A percentile compares a stretch with the other conserved stretches of the same genome.
These are phyloP conservation scores for Nezara viridula DNA, from an alignment of 2,888 invertebrate genomes.

Conservation along the genomic window DNA sequence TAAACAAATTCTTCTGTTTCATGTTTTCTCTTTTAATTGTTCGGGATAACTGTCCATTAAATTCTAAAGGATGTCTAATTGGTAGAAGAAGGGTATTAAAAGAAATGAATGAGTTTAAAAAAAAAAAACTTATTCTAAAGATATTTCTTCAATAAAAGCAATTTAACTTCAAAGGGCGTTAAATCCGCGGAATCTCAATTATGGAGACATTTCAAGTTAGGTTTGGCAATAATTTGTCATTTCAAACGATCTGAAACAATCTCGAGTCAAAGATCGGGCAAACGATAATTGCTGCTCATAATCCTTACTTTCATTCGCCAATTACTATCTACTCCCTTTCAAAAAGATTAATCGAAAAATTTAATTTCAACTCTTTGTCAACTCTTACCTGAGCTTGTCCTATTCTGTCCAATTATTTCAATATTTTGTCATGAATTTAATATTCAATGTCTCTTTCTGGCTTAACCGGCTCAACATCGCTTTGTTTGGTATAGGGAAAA, in stretches of 20 bases:
- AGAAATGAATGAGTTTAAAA: neutral
- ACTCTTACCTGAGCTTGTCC: neutral
- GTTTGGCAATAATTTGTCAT: conserved; percentile 31
- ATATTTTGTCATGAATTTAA: neutral
- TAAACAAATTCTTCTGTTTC: neutral
- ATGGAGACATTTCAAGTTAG: conserved; percentile 14
- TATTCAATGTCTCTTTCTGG: neutral
- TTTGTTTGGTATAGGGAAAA: too few species aligned
- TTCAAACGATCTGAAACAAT: neutral
- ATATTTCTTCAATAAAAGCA: neutral
- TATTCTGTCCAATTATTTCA: neutral
- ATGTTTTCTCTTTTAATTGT: neutral
- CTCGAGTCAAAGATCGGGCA: neutral
- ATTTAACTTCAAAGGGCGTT: conserved; percentile 8
- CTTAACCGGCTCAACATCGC: too few species aligned
- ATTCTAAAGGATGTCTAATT: neutral
- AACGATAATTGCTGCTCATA: neutral
- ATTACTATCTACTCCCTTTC: neutral
- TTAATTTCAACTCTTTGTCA: neutral
- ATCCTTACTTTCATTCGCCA: neutral
- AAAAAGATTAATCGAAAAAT: conserved; percentile 4
- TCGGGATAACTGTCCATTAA: neutral
- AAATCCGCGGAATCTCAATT: conserved; percentile 8
- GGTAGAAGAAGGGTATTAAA: neutral
- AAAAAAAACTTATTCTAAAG: neutral